phyloP scores from a whole-genome alignment of 2,797 vertebrate genomes.

The Acanthurus tractus region DNA sequence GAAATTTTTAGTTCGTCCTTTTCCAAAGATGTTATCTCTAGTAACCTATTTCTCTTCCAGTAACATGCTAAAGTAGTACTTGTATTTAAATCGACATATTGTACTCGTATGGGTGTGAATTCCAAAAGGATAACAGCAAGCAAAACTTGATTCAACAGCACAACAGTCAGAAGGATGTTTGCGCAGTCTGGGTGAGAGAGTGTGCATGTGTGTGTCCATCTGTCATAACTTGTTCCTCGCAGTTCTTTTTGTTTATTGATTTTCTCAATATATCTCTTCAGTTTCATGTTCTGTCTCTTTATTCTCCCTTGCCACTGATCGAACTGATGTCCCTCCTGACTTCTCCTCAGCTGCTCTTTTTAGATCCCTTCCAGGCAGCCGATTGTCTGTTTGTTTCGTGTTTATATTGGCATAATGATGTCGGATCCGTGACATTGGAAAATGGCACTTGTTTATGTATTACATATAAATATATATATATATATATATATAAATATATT shows the following conservation, averaged over 20 bases:
- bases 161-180: slow-evolving; percentile 43
- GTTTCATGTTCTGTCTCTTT: slow-evolving; percentile 63
- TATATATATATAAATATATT: slow-evolving; percentile 12
- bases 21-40: not conserved
- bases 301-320: slow-evolving; percentile 52
- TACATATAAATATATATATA: no score
- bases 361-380: slow-evolving; percentile 30
- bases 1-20: not conserved
- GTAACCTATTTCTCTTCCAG: not conserved
- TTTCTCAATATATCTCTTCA: slow-evolving; percentile 66
- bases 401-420: slow-evolving; percentile 37
- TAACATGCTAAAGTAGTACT: slow-evolving; percentile 15
- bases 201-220: slow-evolving; percentile 47
- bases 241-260: slow-evolving; percentile 69
- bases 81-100: slow-evolving; percentile 27
- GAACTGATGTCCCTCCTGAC: slow-evolving; percentile 53
- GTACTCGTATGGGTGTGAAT: slow-evolving; percentile 25
- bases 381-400: slow-evolving; percentile 31
- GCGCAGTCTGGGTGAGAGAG: slow-evolving; percentile 48
- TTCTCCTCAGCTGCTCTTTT: slow-evolving; percentile 51
- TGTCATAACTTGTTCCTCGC: slow-evolving; percentile 69
- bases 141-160: slow-evolving; percentile 41
- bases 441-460: slow-evolving; percentile 21
- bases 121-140: slow-evolving; percentile 37
- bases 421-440: slow-evolving; percentile 41